These are phyloP conservation scores for Arbacia lixula DNA, from an alignment of 53 echinoderm and acorn worm species.

Conservation along the genomic window DNA sequence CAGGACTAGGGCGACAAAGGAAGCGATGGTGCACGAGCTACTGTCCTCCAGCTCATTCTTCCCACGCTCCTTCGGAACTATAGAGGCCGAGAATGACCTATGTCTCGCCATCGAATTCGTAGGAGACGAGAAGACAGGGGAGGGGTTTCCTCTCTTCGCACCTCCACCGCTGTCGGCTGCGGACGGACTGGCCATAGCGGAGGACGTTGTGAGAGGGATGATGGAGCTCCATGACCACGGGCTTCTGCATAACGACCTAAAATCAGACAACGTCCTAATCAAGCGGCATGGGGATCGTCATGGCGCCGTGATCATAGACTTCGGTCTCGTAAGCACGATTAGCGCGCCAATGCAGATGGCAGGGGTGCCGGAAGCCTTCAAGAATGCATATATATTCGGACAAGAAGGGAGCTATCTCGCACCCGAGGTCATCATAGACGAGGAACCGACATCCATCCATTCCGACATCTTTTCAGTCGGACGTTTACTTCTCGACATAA, in stretches of 20 bases:
- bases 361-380: neutral
- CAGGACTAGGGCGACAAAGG: slow-evolving; percentile 10
- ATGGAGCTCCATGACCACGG: slow-evolving; percentile 21
- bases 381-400: slow-evolving; percentile 2
- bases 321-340: neutral
- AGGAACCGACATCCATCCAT: neutral
- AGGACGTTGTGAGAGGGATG: slow-evolving; percentile 12
- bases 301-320: slow-evolving; percentile 16
- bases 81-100: neutral
- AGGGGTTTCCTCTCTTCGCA: neutral
- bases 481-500: neutral
- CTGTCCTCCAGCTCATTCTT: slow-evolving; percentile 1
- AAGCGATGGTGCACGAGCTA: slow-evolving; percentile 7
- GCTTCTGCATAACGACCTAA: slow-evolving; percentile 16
- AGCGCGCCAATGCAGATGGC: neutral
- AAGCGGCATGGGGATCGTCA: slow-evolving; percentile 1
- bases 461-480: slow-evolving; percentile 23
- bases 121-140: neutral
- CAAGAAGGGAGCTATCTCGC: slow-evolving; percentile 5
- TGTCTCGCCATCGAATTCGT: slow-evolving; percentile 13
- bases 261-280: slow-evolving; percentile 7
- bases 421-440: neutral
- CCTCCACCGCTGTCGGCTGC: neutral
- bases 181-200: neutral
- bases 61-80: neutral